phyloP scores from a whole-genome alignment of 1,140 invertebrate genomes.

The Drosophila takahashii region DNA sequence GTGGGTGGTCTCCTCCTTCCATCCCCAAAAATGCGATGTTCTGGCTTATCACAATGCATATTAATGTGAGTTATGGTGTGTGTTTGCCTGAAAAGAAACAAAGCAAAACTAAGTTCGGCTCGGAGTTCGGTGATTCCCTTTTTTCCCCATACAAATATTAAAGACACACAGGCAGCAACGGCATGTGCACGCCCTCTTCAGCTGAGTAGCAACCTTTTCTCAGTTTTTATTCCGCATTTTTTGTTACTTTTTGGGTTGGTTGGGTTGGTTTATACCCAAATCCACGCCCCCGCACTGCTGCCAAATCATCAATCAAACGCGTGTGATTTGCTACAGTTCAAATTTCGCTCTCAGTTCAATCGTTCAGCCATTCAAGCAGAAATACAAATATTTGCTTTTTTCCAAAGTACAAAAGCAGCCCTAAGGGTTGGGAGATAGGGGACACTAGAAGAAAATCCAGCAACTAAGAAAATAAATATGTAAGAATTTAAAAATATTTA shows the following conservation, averaged over 20 bases:
- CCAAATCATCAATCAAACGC: conserved; percentile 81
- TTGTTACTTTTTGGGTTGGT: conserved; percentile 6
- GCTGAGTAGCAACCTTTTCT: conserved; percentile 47
- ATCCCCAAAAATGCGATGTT: no score
- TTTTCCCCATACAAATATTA: conserved; percentile 58
- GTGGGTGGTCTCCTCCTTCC: no score
- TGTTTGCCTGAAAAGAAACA: conserved; percentile 32
- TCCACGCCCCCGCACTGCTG: conserved; percentile 40
- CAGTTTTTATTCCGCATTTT: conserved; percentile 24
- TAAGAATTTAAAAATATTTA: no score
- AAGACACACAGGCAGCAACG: conserved; percentile 30
- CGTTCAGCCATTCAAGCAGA: conserved; percentile 79
- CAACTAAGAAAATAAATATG: background rate
- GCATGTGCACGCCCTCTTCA: conserved; percentile 54
- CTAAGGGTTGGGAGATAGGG: background rate
- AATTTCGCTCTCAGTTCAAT: conserved; percentile 80
- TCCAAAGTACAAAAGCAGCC: conserved; percentile 68
- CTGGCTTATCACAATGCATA: conserved; percentile 74
- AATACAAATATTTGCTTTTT: conserved; percentile 81
- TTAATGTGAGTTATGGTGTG: conserved; percentile 65
- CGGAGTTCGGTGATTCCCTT: conserved; percentile 15
- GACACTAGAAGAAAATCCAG: conserved; percentile 4
- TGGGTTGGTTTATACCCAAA: conserved; percentile 13
- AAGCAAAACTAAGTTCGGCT: conserved; percentile 46
- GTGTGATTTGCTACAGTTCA: conserved; percentile 81